These are phyloP conservation scores for Acanthurus tractus DNA, from an alignment of 2,797 vertebrate species.

Conservation along the genomic window DNA sequence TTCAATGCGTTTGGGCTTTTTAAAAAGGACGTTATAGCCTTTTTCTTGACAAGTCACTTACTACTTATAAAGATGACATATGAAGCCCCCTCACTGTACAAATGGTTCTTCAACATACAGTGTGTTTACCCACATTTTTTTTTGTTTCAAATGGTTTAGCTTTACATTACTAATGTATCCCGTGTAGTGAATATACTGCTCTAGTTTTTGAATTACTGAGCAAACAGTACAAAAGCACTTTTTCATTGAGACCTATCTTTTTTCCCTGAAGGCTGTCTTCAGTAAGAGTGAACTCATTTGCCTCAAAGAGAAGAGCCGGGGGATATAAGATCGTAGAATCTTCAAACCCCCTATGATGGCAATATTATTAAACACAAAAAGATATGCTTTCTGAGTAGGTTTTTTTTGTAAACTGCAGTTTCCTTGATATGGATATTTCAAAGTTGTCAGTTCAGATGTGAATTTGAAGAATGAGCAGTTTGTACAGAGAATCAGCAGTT, in stretches of 20 bases:
- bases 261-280: conserved; percentile 61
- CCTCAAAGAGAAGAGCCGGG: conserved; percentile 52
- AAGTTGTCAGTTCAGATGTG: conserved; percentile 40
- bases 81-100: conserved; percentile 69
- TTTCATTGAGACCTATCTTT: conserved; percentile 67
- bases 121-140: conserved; percentile 55
- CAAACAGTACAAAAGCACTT: conserved; percentile 80
- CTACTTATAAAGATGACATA: conserved; percentile 57
- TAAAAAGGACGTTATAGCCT: conserved; percentile 48
- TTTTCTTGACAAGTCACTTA: conserved; percentile 44
- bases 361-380: conserved; percentile 69
- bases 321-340: conserved; percentile 45
- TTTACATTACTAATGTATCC: conserved; percentile 68
- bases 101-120: conserved; percentile 61
- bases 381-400: conserved; percentile 49
- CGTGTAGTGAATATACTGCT: conserved; percentile 74
- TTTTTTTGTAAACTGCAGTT: conserved; percentile 54
- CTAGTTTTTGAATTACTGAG: conserved; percentile 71
- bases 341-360: conserved; percentile 47
- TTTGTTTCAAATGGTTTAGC: conserved; percentile 69
- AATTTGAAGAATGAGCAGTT: conserved; percentile 55
- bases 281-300: conserved; percentile 51
- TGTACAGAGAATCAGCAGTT: conserved; percentile 51
- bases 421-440: conserved; percentile 47
- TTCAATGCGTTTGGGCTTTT: conserved; percentile 27